Evolutionary conservation across 2,888 invertebrate species (phyloP), one percentile per base, ranked within the genome.

Genomic region (Aleiodes testaceus): DNA sequence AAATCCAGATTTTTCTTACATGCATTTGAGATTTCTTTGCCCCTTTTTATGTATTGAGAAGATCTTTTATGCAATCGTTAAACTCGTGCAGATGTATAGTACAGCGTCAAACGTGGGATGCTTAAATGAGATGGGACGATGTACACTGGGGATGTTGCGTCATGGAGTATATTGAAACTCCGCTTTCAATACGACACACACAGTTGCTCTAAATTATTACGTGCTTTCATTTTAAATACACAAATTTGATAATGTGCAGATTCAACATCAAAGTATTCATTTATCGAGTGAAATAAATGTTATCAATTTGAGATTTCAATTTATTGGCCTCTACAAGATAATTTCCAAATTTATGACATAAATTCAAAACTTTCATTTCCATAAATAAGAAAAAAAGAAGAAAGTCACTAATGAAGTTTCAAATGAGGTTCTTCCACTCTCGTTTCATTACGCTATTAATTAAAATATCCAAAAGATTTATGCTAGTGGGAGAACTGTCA

Each of bases 1-100:
- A 30, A 36, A 64, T 44, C 1, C 9, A 50, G 30, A 55, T 30
- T 49, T 72, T 45, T 74, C 45, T 74, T 36, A 50, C 63, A 44
- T 69, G 65, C 70, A 69, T 74, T 68, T 66, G 70, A 26, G 64
- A 36, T 36, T 36, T 36, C 9, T 36, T 36, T 6, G 3, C 26
- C 3, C 26, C 26, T 67, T 55, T 49, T 26, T 49, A 52, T 49
- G 36, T 45, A 45, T 42, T 53, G 55, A 72, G 69, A 45, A 66
- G 30, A 47, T 65, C 20, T 70, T 81, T 81, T 81, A 81, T 80
- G 86, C 85, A 86, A 85, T 85, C 82, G 75, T 73, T 76, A 77
- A 79, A 80, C 79, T 81, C 81, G 80, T 81, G 82, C 82, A 81
- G 80, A 83, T 83, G 80, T 81, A 79, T 80, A 67, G 80, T 81